Percentiles rank a stretch among this genome's conserved stretches.
phyloP scores from a whole-genome alignment of 2,113 vertebrate genomes.

The Sapajus apella region DNA sequence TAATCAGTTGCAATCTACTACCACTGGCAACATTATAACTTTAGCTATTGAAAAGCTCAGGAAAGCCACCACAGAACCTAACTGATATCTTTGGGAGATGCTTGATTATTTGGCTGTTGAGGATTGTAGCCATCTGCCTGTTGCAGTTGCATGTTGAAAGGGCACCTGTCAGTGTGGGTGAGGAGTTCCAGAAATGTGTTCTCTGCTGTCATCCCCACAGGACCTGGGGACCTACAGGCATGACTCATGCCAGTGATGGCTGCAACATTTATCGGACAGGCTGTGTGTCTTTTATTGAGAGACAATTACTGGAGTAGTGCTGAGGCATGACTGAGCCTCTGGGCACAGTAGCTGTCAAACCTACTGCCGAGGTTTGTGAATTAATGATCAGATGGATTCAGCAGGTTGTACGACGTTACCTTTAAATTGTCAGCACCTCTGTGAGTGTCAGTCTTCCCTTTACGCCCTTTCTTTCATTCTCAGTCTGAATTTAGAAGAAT shows the following conservation, averaged over 20 bases:
- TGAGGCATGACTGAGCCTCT: constrained; percentile 71
- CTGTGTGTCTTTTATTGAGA: constrained; percentile 65
- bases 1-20: neutral
- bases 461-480: constrained; percentile 40
- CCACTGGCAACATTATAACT: neutral
- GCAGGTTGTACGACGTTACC: constrained; percentile 76
- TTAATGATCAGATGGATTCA: constrained; percentile 81
- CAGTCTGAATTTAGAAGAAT: constrained; percentile 50
- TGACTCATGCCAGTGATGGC: constrained; percentile 67
- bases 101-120: constrained; percentile 16
- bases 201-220: constrained; percentile 62
- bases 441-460: constrained; percentile 41
- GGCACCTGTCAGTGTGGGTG: constrained; percentile 61
- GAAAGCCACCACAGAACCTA: neutral
- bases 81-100: constrained; percentile 65
- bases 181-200: constrained; percentile 71
- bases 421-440: constrained; percentile 72
- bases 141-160: constrained; percentile 60
- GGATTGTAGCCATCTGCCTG: neutral
- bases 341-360: constrained; percentile 72
- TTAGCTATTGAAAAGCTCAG: neutral
- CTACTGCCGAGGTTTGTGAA: constrained; percentile 76
- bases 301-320: constrained; percentile 70
- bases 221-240: constrained; percentile 60
- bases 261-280: constrained; percentile 69